Percentiles rank a stretch among this genome's conserved stretches.
phyloP scores from a whole-genome alignment of 2,113 vertebrate species.

The Microtus montanus region DNA sequence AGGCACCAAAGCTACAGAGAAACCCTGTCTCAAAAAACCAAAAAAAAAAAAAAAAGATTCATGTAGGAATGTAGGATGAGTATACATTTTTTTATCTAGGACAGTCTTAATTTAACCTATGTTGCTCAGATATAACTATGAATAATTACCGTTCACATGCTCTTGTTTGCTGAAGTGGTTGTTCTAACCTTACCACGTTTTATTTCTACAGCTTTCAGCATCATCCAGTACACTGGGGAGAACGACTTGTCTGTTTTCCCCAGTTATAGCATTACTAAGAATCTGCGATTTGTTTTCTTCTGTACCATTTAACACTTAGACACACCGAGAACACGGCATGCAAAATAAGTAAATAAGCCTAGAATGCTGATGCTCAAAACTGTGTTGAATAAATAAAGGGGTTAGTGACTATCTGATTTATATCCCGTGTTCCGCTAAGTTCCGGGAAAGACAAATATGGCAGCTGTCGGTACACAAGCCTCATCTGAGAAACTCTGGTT shows the following conservation, averaged over 20 bases:
- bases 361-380: slow-evolving; percentile 24
- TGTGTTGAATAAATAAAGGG: neutral
- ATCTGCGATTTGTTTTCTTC: slow-evolving; percentile 50
- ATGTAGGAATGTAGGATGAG: neutral
- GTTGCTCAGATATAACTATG: neutral
- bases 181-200: neutral
- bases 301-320: neutral
- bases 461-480: neutral
- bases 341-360: neutral
- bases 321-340: neutral
- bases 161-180: slow-evolving; percentile 26
- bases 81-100: neutral
- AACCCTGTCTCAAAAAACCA: too few relatives aligned
- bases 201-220: slow-evolving; percentile 30
- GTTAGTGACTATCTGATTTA: neutral
- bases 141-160: slow-evolving; percentile 14
- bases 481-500: slow-evolving; percentile 31
- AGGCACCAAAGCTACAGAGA: too few relatives aligned
- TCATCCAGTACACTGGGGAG: neutral
- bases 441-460: neutral
- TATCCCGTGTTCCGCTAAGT: neutral
- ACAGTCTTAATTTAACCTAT: neutral
- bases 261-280: slow-evolving; percentile 2
- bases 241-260: neutral
- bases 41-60: neutral